Evolutionary conservation across 2,113 vertebrate species (phyloP).

Genomic region (Lampris megalopsis): DNA sequence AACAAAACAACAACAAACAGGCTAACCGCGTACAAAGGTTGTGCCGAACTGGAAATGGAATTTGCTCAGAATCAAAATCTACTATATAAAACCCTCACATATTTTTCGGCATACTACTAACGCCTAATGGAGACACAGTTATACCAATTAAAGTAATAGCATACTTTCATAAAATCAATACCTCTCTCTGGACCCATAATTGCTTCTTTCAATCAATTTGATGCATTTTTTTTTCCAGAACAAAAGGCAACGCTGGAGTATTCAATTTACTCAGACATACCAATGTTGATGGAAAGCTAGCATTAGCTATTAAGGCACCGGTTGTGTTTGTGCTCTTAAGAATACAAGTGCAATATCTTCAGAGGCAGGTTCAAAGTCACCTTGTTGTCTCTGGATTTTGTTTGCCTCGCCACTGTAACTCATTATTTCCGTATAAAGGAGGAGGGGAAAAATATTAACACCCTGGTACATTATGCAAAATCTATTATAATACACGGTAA

Average conservation of each 20-base stretch:
- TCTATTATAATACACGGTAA: conserved; percentile 62
- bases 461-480: conserved; percentile 77
- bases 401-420: conserved; percentile 68
- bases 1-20: conserved; percentile 50
- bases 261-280: conserved; percentile 80
- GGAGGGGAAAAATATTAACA: conserved; percentile 56
- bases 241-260: conserved; percentile 77
- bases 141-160: conserved; percentile 81
- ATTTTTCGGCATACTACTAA: conserved; percentile 55
- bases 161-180: conserved; percentile 81
- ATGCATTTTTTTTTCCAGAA: conserved; percentile 76
- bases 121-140: conserved; percentile 73
- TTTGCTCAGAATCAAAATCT: conserved; percentile 68
- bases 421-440: conserved; percentile 68
- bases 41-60: conserved; percentile 65
- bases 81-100: conserved; percentile 60
- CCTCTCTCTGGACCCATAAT: conserved; percentile 72
- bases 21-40: conserved; percentile 65
- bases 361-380: conserved; percentile 77
- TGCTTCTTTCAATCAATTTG: conserved; percentile 83
- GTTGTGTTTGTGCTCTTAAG: conserved; percentile 73
- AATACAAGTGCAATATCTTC: conserved; percentile 69
- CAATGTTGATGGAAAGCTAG: conserved; percentile 79
- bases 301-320: conserved; percentile 79
- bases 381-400: conserved; percentile 76